Conservation (phyloP, 1,140 invertebrate species). For the Achroia grisella region DNA sequence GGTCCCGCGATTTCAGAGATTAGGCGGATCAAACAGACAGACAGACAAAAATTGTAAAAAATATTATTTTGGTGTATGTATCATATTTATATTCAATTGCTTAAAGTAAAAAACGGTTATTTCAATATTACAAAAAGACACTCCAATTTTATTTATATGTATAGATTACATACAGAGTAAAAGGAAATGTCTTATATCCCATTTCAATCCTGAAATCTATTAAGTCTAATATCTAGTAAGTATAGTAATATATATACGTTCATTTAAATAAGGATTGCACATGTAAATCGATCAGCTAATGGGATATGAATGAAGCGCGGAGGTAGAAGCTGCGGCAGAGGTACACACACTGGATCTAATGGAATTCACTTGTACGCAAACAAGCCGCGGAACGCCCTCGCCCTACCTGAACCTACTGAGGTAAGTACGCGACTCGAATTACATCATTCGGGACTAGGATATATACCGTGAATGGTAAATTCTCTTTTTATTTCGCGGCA, state of each 20-base stretch:
- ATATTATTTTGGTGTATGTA: no score
- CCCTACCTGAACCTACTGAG: slow-evolving; percentile 31
- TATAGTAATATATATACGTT: no score
- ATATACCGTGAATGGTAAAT: slow-evolving; percentile 9
- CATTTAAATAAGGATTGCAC: slow-evolving; percentile 48
- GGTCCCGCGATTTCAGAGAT: no score
- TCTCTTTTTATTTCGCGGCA: slow-evolving; percentile 12
- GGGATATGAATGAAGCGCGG: slow-evolving; percentile 64
- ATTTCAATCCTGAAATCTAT: no score
- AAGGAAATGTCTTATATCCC: no score
- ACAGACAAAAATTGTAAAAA: no score
- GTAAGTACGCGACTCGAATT: slow-evolving; percentile 17
- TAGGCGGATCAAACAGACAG: no score
- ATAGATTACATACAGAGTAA: no score
- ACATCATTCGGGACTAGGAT: slow-evolving; percentile 12
- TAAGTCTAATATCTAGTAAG: slow-evolving; percentile 5
- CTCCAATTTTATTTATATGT: no score
- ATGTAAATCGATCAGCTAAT: slow-evolving; percentile 68
- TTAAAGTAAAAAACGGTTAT: no score
- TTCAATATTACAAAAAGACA: no score
- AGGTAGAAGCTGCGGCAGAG: slow-evolving; percentile 43
- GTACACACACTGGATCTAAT: slow-evolving; percentile 62
- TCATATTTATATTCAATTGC: no score
- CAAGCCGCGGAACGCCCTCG: slow-evolving; percentile 52
- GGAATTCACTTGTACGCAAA: slow-evolving; percentile 72